Conservation (phyloP, 2,888 invertebrate species). For the Drosophila paranaensis region DNA sequence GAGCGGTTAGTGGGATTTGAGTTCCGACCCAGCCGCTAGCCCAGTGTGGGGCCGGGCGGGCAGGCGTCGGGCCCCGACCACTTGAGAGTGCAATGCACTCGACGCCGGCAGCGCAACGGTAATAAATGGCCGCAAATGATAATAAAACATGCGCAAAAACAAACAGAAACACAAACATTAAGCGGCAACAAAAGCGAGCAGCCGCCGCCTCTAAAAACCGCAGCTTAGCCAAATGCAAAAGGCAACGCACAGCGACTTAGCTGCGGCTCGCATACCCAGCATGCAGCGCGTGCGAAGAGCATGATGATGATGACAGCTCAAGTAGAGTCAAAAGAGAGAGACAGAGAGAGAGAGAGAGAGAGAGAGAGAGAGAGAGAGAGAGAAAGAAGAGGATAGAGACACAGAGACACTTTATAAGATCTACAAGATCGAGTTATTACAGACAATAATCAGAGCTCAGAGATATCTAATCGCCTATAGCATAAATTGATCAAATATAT, state of each 20-base stretch:
- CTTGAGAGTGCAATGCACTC: slow-evolving; percentile 71
- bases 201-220: slow-evolving; percentile 34
- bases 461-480: not conserved
- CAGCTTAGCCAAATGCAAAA: slow-evolving; percentile 20
- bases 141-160: slow-evolving; percentile 59
- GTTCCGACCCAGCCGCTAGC: slow-evolving; percentile 14
- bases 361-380: too few relatives aligned
- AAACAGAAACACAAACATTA: slow-evolving; percentile 31
- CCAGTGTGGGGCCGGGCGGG: not conserved
- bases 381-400: not conserved
- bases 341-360: not conserved
- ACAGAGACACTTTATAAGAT: not conserved
- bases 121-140: slow-evolving; percentile 64
- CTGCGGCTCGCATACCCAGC: not conserved
- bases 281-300: not conserved
- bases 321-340: not conserved
- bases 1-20: slow-evolving; percentile 44
- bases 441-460: not conserved
- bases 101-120: slow-evolving; percentile 48
- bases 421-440: not conserved
- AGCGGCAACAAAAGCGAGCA: slow-evolving; percentile 34
- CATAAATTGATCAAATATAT: not conserved
- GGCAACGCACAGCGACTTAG: slow-evolving; percentile 11
- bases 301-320: not conserved
- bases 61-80: slow-evolving; percentile 16